These are phyloP conservation scores for Adelognathus sp. DNA, from an alignment of 2,888 invertebrate genomes.

Conservation along the genomic window DNA sequence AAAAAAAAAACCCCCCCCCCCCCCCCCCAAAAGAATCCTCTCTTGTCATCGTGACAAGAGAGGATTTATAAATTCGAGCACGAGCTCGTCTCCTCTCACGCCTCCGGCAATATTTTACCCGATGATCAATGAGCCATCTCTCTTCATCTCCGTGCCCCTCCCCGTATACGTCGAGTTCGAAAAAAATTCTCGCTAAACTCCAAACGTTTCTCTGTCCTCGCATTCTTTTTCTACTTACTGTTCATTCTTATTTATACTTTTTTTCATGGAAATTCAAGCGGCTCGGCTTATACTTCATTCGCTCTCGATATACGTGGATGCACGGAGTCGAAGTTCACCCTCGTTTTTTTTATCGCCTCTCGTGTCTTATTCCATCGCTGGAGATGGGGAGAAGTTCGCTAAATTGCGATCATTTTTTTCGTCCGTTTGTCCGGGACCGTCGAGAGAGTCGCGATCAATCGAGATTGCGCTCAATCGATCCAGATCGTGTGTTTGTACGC, in stretches of 20 bases:
- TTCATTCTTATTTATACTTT: neutral
- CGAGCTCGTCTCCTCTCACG: no score
- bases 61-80: neutral
- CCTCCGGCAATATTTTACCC: neutral
- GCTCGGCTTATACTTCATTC: neutral
- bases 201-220: neutral
- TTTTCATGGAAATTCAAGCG: neutral
- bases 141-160: no score
- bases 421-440: neutral
- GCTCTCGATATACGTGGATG: neutral
- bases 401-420: neutral
- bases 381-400: neutral
- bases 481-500: neutral
- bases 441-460: conserved; percentile 17
- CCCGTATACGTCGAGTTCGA: neutral
- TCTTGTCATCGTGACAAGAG: neutral
- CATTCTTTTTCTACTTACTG: neutral
- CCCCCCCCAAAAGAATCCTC: no score
- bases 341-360: no score
- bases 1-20: no score
- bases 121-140: neutral
- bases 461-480: conserved; percentile 35
- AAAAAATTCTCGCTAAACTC: neutral
- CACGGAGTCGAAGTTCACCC: no score
- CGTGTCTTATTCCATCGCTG: no score